Conservation (phyloP, 2,113 vertebrate genomes). For the Cricetomys ansorgei region DNA sequence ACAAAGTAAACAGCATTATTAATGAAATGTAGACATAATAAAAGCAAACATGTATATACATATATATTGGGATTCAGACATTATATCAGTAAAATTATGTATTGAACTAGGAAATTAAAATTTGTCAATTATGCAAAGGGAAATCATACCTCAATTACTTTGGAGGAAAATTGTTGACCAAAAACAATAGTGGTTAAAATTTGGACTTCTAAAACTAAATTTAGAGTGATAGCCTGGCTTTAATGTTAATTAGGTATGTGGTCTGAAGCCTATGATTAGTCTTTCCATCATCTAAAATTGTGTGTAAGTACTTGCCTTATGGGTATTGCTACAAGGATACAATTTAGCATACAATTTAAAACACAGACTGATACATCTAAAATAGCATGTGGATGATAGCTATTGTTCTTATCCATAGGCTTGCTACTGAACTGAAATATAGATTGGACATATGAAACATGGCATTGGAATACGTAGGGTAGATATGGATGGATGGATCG, state of each 20-base stretch:
- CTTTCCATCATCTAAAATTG: background rate
- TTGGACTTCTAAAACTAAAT: conserved; percentile 21
- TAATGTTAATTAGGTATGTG: background rate
- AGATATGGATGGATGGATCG: background rate
- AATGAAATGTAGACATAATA: background rate
- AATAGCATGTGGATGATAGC: background rate
- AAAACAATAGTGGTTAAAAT: conserved; percentile 25
- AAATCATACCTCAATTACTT: conserved; percentile 42
- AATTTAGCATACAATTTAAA: background rate
- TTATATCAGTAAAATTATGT: background rate
- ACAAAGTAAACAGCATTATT: background rate
- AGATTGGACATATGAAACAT: background rate
- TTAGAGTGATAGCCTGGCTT: conserved; percentile 1
- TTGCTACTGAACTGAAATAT: background rate
- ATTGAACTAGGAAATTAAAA: background rate
- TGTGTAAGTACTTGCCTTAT: background rate
- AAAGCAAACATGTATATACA: background rate
- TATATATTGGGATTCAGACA: background rate
- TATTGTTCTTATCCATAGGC: background rate
- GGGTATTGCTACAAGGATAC: background rate
- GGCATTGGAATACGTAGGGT: background rate
- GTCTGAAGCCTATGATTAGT: conserved; percentile 24
- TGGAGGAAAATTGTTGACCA: background rate
- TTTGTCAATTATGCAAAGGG: conserved; percentile 1
- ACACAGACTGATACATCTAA: background rate